Evolutionary conservation across 2,113 vertebrate genomes (phyloP).

Genomic region (Dinomys branickii): DNA sequence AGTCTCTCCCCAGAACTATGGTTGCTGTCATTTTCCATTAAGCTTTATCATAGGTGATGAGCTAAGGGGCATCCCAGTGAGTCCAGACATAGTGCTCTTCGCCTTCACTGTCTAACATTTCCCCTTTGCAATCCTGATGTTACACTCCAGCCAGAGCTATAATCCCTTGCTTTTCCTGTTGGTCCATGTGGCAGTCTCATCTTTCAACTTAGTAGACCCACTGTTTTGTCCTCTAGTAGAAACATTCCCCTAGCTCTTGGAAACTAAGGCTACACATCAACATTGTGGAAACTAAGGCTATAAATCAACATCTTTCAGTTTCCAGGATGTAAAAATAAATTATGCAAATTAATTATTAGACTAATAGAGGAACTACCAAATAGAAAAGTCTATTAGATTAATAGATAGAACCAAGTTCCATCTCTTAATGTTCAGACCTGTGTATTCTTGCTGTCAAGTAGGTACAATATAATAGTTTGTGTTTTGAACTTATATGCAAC

Average conservation of each 20-base stretch:
- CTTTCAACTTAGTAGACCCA: not conserved
- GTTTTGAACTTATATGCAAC: not conserved
- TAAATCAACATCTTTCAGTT: not conserved
- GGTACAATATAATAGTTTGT: not conserved
- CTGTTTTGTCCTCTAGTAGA: not conserved
- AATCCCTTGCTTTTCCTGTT: not conserved
- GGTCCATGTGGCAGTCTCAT: not conserved
- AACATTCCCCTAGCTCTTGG: not conserved
- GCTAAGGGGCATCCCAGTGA: not conserved
- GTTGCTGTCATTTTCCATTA: not conserved
- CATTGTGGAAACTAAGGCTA: not conserved
- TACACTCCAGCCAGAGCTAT: not conserved
- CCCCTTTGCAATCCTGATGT: not conserved
- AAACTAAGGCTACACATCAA: not conserved
- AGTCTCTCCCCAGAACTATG: not conserved
- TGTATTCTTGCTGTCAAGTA: not conserved
- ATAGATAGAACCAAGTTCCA: not conserved
- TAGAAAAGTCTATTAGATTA: not conserved
- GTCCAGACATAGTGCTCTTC: not conserved
- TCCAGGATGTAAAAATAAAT: not conserved
- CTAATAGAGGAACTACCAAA: not conserved
- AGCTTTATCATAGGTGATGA: not conserved
- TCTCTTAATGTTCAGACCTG: not conserved
- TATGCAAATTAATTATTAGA: not conserved
- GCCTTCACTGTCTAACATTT: not conserved